Evolutionary conservation across 2,797 vertebrate species (phyloP).

Genomic region (Toxotes lorentzi): DNA sequence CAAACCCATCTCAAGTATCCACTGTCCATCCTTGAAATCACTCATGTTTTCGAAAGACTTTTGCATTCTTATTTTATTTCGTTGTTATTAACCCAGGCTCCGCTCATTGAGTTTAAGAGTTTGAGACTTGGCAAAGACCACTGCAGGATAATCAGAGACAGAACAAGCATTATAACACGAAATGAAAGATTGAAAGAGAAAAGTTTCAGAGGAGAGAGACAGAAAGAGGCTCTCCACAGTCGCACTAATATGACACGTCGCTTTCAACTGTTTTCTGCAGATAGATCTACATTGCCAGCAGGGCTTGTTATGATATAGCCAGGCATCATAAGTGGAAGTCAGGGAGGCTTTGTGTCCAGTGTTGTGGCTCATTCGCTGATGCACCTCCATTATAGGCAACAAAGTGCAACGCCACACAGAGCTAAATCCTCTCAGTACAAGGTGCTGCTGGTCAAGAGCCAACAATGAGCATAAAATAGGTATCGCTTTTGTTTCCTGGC

Average conservation of each 20-base stretch:
- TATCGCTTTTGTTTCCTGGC: slow-evolving; percentile 76
- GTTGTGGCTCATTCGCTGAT: slow-evolving; percentile 23
- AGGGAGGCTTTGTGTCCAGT: slow-evolving; percentile 33
- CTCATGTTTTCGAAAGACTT: neutral
- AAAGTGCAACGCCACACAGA: slow-evolving; percentile 25
- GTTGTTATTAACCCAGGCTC: slow-evolving; percentile 6
- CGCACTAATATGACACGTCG: neutral
- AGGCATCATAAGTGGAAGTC: slow-evolving; percentile 18
- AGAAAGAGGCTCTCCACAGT: neutral
- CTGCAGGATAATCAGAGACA: neutral
- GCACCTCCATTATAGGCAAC: slow-evolving; percentile 52
- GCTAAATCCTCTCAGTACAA: slow-evolving; percentile 49
- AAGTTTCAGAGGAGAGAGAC: neutral
- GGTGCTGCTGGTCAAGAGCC: slow-evolving; percentile 55
- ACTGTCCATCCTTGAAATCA: slow-evolving; percentile 37
- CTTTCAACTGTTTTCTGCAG: slow-evolving; percentile 13
- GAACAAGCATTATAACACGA: neutral
- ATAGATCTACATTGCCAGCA: neutral
- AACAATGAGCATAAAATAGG: slow-evolving; percentile 60
- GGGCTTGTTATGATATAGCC: slow-evolving; percentile 9
- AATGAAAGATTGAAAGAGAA: neutral
- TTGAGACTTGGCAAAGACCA: neutral
- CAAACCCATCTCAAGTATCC: slow-evolving; percentile 59
- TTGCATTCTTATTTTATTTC: slow-evolving; percentile 7
- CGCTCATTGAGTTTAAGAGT: neutral